These are phyloP conservation scores for Lasioglossum vierecki DNA, from an alignment of 2,888 invertebrate species.

Conservation along the genomic window DNA sequence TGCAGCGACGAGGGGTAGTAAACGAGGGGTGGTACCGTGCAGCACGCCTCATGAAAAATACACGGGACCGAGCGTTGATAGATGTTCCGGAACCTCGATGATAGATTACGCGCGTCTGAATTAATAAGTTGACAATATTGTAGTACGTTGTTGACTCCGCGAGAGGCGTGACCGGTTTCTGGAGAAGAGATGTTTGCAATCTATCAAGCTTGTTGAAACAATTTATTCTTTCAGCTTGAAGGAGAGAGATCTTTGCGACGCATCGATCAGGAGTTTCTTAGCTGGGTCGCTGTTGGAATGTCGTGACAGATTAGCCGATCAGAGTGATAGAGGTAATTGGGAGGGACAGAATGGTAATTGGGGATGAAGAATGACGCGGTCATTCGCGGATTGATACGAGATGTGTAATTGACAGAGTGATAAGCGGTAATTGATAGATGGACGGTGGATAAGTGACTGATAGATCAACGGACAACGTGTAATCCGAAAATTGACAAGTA, in stretches of 20 bases:
- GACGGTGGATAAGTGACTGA: not conserved
- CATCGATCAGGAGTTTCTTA: not conserved
- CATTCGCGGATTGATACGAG: not conserved
- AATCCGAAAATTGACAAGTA: not conserved
- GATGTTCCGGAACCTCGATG: conserved; percentile 10
- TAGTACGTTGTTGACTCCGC: not conserved
- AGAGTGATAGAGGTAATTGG: not conserved
- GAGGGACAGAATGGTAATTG: not conserved
- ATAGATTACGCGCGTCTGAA: not conserved
- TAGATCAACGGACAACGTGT: not conserved
- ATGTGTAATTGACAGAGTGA: not conserved
- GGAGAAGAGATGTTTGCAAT: not conserved
- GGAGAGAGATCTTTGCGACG: not conserved
- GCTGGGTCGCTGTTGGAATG: not conserved
- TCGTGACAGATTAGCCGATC: not conserved
- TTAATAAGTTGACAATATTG: not conserved
- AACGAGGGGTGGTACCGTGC: not conserved
- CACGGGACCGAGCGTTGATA: conserved; percentile 17
- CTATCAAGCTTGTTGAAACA: not conserved
- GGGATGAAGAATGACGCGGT: not conserved
- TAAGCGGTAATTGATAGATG: not conserved
- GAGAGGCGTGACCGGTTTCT: not conserved
- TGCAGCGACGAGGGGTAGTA: not conserved
- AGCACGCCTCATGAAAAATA: conserved; percentile 18
- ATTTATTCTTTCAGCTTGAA: not conserved